These are phyloP conservation scores for Notiomystis cincta DNA, from an alignment of 2,113 vertebrate species.

Conservation along the genomic window DNA sequence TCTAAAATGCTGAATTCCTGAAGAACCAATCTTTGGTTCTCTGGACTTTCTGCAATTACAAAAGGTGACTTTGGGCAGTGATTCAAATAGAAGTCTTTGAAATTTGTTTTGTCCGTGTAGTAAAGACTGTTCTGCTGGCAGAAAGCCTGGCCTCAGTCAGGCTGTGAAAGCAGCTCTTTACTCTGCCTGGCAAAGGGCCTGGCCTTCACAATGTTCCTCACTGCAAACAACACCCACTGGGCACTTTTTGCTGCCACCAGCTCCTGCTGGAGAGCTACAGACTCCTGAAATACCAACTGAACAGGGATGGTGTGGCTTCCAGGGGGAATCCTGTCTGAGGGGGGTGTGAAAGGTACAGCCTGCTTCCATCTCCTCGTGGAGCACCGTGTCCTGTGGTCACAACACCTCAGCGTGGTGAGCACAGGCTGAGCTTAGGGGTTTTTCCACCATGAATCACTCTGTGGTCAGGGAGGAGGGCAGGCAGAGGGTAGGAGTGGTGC, in stretches of 20 bases:
- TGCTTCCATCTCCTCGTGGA: neutral
- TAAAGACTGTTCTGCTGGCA: neutral
- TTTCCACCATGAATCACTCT: neutral
- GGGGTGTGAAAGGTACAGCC: neutral
- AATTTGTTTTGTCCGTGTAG: slow-evolving; percentile 14
- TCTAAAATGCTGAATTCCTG: neutral
- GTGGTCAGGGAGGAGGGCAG: neutral
- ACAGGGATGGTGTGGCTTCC: neutral
- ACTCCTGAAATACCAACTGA: neutral
- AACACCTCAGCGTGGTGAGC: neutral
- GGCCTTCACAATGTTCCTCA: neutral
- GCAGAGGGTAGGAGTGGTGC: neutral
- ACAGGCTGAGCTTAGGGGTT: neutral
- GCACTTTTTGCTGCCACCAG: neutral
- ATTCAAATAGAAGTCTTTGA: slow-evolving; percentile 36
- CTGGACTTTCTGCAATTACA: slow-evolving; percentile 19
- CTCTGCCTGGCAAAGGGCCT: neutral
- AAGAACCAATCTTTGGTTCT: neutral
- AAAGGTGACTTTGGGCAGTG: slow-evolving; percentile 29
- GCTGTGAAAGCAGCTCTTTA: neutral
- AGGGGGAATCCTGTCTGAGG: neutral
- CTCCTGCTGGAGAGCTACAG: neutral
- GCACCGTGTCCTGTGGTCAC: fast-evolving
- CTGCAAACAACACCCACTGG: neutral
- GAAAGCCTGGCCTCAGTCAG: neutral